Percentiles rank a stretch among this genome's conserved stretches.
Conservation (phyloP, 1,140 invertebrate genomes). For the Heliconius eleuchia region DNA sequence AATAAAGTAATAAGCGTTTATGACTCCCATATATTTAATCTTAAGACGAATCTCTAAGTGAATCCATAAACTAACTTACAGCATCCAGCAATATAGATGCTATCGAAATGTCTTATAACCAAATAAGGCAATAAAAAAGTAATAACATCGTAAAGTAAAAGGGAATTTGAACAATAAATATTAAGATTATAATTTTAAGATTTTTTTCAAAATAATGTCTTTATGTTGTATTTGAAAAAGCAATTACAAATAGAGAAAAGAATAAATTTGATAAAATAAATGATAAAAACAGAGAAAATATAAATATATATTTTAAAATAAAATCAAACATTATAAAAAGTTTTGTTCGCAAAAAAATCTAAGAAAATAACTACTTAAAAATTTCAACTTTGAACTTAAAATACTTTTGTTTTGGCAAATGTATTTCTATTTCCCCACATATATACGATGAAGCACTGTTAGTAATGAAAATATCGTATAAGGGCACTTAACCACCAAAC, state of each 20-base stretch:
- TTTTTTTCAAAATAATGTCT: neutral
- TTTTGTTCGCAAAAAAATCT: neutral
- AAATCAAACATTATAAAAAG: too few species aligned
- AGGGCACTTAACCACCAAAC: constrained; percentile 41
- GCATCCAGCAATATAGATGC: constrained; percentile 5
- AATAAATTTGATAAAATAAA: too few species aligned
- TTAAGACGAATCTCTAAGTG: neutral
- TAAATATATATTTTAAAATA: too few species aligned
- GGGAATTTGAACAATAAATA: neutral
- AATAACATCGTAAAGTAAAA: neutral
- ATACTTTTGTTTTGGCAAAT: constrained; percentile 4
- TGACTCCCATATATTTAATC: constrained; percentile 10
- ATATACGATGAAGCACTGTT: neutral
- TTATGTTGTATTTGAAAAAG: neutral
- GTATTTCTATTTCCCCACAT: constrained; percentile 5
- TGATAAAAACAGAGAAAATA: too few species aligned
- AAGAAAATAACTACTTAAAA: neutral
- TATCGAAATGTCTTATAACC: neutral
- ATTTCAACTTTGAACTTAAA: neutral
- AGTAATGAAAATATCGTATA: constrained; percentile 42
- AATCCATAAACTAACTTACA: constrained; percentile 1
- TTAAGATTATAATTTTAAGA: neutral
- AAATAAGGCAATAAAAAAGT: constrained; percentile 5
- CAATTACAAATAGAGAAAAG: neutral
- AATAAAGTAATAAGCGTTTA: constrained; percentile 3